Percentiles rank a stretch among this genome's conserved stretches.
phyloP scores from a whole-genome alignment of 2,113 vertebrate species.

The Atherinomorus stipes region DNA sequence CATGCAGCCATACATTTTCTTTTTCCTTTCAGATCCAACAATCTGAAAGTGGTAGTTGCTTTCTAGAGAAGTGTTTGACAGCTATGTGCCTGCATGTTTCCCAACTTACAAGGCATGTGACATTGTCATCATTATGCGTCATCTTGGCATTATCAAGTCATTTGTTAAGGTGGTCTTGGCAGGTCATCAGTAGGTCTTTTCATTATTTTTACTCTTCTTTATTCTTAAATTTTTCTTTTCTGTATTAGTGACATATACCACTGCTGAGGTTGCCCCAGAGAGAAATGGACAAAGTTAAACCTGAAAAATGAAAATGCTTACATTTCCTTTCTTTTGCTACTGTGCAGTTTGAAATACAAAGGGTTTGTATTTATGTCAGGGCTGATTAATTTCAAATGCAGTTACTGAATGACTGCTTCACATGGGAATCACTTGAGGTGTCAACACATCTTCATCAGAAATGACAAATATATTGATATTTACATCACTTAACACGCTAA shows the following conservation, averaged over 20 bases:
- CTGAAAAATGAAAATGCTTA: not conserved
- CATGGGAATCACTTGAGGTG: no score
- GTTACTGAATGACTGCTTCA: no score
- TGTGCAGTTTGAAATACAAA: no score
- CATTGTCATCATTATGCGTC: conserved; percentile 25
- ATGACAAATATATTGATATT: no score
- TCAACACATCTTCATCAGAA: no score
- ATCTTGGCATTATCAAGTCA: not conserved
- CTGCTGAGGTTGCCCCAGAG: conserved; percentile 64
- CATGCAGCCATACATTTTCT: conserved; percentile 45
- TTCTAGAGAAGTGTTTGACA: conserved; percentile 18
- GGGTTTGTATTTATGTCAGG: not conserved
- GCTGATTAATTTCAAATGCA: not conserved
- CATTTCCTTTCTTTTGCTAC: no score
- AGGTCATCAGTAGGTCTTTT: conserved; percentile 22
- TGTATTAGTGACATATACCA: conserved; percentile 50
- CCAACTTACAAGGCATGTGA: conserved; percentile 49
- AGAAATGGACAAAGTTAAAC: conserved; percentile 94
- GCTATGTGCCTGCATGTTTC: conserved; percentile 63
- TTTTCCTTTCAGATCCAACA: conserved; percentile 18
- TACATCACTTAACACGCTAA: no score
- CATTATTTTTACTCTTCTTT: not conserved
- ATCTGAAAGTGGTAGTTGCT: conserved; percentile 31
- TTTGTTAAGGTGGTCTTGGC: conserved; percentile 35
- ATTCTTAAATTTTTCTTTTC: conserved; percentile 48